These are phyloP conservation scores for Hemichromis elongatus DNA, from an alignment of 2,113 vertebrate species.

Conservation along the genomic window DNA sequence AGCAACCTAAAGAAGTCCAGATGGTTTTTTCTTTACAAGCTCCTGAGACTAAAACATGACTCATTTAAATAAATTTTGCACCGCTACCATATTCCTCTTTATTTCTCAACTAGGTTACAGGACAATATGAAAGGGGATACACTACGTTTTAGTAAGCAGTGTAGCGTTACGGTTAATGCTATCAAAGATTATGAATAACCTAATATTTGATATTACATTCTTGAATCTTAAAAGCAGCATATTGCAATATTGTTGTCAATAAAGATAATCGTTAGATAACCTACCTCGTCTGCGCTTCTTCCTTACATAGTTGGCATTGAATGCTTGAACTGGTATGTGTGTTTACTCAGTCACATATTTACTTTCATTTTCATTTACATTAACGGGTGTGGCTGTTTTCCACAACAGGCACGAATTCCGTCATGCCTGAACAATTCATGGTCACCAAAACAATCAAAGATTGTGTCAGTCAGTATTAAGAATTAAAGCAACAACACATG, in stretches of 20 bases:
- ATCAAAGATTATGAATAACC: rapidly evolving
- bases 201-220: rapidly evolving
- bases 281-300: rapidly evolving
- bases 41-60: too few species aligned
- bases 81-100: not conserved
- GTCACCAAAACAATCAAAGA: rapidly evolving
- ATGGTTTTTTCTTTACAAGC: too few species aligned
- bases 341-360: rapidly evolving
- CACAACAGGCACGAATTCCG: rapidly evolving
- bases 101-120: rapidly evolving
- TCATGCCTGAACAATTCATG: too few species aligned
- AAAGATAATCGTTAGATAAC: rapidly evolving
- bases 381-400: rapidly evolving
- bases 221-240: rapidly evolving
- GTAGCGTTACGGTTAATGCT: not conserved
- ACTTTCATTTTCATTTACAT: not conserved
- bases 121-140: rapidly evolving
- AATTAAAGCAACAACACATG: rapidly evolving
- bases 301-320: rapidly evolving
- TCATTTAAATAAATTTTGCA: rapidly evolving
- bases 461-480: rapidly evolving
- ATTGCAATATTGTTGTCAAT: rapidly evolving
- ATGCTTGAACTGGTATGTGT: not conserved
- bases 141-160: rapidly evolving
- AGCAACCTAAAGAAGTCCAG: too few species aligned